Conservation (phyloP, 2,113 vertebrate species). For the Corapipo altera region DNA sequence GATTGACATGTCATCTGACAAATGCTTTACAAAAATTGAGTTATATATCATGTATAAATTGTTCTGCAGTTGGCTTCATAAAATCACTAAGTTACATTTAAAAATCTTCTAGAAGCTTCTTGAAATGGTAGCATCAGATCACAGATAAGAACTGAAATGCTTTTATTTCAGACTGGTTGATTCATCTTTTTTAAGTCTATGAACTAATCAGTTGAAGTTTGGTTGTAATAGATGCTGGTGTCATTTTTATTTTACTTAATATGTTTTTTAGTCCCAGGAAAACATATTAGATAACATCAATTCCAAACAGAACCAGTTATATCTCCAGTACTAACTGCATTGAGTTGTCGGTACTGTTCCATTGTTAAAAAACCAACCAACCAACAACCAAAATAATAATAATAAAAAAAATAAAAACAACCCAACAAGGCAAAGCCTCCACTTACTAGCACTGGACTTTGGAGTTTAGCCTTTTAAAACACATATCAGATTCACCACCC, state of each 20-base stretch:
- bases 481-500: not conserved
- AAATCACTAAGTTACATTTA: not conserved
- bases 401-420: not conserved
- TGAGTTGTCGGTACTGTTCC: not conserved
- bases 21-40: conserved; percentile 21
- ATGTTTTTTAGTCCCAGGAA: not conserved
- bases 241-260: not conserved
- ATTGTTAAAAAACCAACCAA: not conserved
- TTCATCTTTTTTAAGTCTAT: not conserved
- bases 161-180: not conserved
- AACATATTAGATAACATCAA: not conserved
- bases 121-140: not conserved
- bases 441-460: not conserved
- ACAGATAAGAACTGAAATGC: not conserved
- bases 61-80: not conserved
- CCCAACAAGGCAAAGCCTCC: not conserved
- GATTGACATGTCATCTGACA: conserved; percentile 8
- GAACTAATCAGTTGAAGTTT: not conserved
- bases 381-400: fast-evolving
- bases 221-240: not conserved
- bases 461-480: not conserved
- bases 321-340: not conserved
- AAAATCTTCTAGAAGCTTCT: not conserved
- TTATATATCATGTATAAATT: not conserved
- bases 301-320: not conserved